These are phyloP conservation scores for Pristionchus mayeri DNA, from an alignment of 2,888 invertebrate species.

Conservation along the genomic window DNA sequence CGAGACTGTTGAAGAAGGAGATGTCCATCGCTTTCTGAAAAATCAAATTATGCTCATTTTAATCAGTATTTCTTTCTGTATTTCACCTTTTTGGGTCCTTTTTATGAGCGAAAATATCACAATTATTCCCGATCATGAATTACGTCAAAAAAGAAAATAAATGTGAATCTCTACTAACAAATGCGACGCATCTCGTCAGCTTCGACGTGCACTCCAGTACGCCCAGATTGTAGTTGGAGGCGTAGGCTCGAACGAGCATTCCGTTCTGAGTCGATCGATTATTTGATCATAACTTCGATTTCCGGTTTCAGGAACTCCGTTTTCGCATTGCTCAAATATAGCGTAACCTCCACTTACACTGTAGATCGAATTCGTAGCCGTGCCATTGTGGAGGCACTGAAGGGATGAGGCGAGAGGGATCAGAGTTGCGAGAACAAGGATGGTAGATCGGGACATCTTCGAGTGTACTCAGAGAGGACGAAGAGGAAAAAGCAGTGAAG, in stretches of 20 bases:
- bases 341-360: no score
- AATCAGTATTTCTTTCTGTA: background rate
- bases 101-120: background rate
- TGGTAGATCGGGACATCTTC: no score
- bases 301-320: no score
- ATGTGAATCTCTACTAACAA: no score
- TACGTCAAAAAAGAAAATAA: background rate
- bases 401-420: background rate
- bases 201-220: background rate
- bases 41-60: background rate
- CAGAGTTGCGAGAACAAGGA: background rate
- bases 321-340: no score
- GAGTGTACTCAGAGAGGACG: no score
- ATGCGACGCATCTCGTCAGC: background rate
- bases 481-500: no score
- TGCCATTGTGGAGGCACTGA: background rate
- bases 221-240: background rate
- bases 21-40: conserved; percentile 30
- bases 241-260: background rate
- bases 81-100: no score
- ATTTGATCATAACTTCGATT: no score
- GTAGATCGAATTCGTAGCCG: background rate
- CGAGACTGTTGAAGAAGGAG: conserved; percentile 26
- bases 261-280: no score
- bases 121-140: background rate